These are phyloP conservation scores for Pristionchus fissidentatus DNA, from an alignment of 2,888 invertebrate species.

Conservation along the genomic window DNA sequence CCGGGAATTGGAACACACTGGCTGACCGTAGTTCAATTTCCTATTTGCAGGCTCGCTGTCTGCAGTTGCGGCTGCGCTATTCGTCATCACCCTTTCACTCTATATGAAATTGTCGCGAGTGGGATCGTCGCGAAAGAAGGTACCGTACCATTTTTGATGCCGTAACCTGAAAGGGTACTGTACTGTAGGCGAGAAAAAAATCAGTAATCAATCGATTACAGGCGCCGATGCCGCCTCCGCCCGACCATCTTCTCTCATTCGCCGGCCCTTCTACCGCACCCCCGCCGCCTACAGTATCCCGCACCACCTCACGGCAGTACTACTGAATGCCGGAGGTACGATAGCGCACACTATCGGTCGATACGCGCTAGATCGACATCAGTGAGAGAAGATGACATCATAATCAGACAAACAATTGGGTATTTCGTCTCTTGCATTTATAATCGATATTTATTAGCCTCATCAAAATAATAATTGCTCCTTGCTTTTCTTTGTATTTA, in stretches of 20 bases:
- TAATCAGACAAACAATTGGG: constrained; percentile 36
- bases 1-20: no score
- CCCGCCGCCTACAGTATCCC: constrained; percentile 26
- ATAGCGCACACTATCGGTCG: no score
- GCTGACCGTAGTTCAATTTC: no score
- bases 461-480: constrained; percentile 17
- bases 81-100: constrained; percentile 50
- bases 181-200: no score
- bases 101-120: constrained; percentile 50
- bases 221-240: constrained; percentile 37
- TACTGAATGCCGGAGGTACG: no score
- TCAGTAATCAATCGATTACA: no score
- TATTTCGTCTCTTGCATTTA: neutral
- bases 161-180: no score
- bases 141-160: no score
- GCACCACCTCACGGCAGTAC: constrained; percentile 39
- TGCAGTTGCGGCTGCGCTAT: constrained; percentile 49
- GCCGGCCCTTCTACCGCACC: constrained; percentile 26
- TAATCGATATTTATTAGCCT: neutral
- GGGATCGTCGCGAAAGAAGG: neutral
- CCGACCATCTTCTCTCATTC: constrained; percentile 46
- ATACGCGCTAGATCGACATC: no score
- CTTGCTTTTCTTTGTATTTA: neutral
- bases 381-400: neutral
- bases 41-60: constrained; percentile 19